Conservation (phyloP, 2,113 vertebrate species). For the Entelurus aequoreus region DNA sequence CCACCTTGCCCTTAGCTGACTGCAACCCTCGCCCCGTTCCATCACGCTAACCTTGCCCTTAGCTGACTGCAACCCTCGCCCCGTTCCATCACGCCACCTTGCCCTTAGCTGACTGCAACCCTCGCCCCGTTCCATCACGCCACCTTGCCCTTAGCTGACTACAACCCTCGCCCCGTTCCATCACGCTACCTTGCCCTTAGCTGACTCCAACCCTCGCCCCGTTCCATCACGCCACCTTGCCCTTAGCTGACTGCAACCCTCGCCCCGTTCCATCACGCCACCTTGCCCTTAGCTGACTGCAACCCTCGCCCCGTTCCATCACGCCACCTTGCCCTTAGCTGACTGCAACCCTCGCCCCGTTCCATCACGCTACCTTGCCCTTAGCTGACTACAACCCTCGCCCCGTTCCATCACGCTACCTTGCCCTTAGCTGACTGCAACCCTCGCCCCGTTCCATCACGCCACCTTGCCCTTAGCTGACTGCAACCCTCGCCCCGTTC, state of each 20-base stretch:
- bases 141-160: constrained; percentile 94
- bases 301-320: no score
- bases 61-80: constrained; percentile 78
- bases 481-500: no score
- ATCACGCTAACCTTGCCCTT: constrained; percentile 86
- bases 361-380: constrained; percentile 78
- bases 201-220: constrained; percentile 48
- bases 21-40: constrained; percentile 47
- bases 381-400: constrained; percentile 44
- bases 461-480: no score
- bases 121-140: no score
- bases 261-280: constrained; percentile 29
- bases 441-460: no score
- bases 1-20: constrained; percentile 96
- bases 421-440: no score
- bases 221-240: constrained; percentile 74
- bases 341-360: constrained; percentile 64
- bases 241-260: constrained; percentile 86
- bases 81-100: constrained; percentile 68
- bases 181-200: constrained; percentile 88
- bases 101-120: constrained; percentile 92
- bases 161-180: no score
- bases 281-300: constrained; percentile 97
- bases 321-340: constrained; percentile 91
- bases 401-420: no score